Evolutionary conservation across 2,113 vertebrate genomes (phyloP), one percentile per base, ranked within the genome.

Genomic region (Urocynchramus pylzowi): DNA sequence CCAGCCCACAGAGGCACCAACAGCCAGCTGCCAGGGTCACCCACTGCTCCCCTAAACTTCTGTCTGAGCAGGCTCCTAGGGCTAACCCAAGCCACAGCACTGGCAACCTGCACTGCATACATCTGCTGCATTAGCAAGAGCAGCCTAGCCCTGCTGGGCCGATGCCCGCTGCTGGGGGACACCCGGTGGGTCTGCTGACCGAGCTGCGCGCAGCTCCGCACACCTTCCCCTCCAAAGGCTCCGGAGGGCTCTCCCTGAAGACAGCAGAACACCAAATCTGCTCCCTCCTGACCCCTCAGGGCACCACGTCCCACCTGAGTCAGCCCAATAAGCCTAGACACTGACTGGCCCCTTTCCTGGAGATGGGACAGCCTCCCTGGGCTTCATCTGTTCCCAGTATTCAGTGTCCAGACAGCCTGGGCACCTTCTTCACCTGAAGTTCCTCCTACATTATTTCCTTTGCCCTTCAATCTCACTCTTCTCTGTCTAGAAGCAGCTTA

Each of bases 111-210:
- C 49, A n/a, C 70, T 6, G 53, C 52, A 42, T 3, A 23, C 12
- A 30, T 20, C 17, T 37, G 42, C 65, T 49, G 26, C 1, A 1
- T 35, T n/a, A 60, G 45, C 35, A 41, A 67, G 47, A 75, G 60
- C 54, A 73, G 41, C 0, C 0, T 8, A 35, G 42, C 64, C 78
- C 41, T 9, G 17, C 28, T 28, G 47, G 45, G 68, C 28, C 2
- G 1, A 41, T 2, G 44, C 5, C 80, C 53, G 45, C 56, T 44
- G 39, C 22, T 26, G 21, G 47, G 13, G 26, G 42, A 39, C 7
- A 0, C 17, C 12, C 6, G 0, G 8, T 2, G 2, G 10, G 24
- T 11, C 35, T 3, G 1, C 57, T 33, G 50, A 33, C 16, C 11
- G 42, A 76, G 69, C 60, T 37, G 61, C 0, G 0, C 37, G 54